Evolutionary conservation across 2,888 invertebrate genomes (phyloP).

Genomic region (Hanleya hanleyi): DNA sequence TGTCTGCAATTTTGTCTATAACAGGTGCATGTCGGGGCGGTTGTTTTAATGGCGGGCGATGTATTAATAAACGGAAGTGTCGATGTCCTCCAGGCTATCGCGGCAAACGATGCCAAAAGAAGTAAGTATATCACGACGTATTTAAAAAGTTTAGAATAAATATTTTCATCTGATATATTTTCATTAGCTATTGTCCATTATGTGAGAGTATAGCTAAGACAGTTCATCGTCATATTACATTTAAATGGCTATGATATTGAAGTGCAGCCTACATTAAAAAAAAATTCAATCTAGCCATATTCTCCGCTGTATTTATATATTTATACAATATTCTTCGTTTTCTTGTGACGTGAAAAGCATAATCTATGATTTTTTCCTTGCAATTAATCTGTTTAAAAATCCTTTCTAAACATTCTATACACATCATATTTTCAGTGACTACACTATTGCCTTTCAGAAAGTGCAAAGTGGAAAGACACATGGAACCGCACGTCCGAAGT

Average conservation of each 20-base stretch:
- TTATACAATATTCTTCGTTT: no score
- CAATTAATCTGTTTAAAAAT: no score
- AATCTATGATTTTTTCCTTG: no score
- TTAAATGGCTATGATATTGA: no score
- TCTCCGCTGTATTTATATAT: no score
- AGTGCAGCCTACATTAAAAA: background rate
- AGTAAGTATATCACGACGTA: constrained; percentile 39
- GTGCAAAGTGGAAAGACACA: constrained; percentile 53
- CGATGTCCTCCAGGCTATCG: constrained; percentile 87
- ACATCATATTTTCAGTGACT: background rate
- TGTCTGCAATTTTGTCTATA: constrained; percentile 15
- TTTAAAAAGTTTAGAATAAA: background rate
- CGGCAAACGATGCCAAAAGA: constrained; percentile 90
- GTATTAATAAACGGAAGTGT: constrained; percentile 91
- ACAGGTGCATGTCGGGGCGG: constrained; percentile 92
- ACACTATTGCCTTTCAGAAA: constrained; percentile 39
- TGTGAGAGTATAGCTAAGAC: no score
- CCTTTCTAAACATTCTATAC: no score
- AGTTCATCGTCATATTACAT: no score
- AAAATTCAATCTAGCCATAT: no score
- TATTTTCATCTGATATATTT: background rate
- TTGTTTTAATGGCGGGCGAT: constrained; percentile 92
- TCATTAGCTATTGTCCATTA: background rate
- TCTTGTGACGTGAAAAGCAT: no score
- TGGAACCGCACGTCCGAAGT: constrained; percentile 50